Evolutionary conservation across 2,113 vertebrate genomes (phyloP).

Genomic region (Sorex fumeus): DNA sequence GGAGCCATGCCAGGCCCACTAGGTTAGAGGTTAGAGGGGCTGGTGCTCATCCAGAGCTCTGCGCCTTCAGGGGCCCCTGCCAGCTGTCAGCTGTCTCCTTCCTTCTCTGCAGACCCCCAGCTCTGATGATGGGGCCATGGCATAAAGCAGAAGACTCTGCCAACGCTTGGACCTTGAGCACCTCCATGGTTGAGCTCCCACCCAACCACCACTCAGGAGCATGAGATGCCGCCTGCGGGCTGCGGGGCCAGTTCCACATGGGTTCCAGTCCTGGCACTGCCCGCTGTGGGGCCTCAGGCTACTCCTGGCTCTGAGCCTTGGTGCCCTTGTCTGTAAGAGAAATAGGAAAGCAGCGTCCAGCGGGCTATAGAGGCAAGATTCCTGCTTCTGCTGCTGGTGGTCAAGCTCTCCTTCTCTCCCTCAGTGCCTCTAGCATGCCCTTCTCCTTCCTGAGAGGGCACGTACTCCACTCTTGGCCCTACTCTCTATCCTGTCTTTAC

Average conservation of each 20-base stretch:
- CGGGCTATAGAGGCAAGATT: background rate
- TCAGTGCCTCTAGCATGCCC: background rate
- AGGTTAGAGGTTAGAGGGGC: slow-evolving; percentile 56
- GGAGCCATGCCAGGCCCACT: background rate
- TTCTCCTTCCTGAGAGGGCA: background rate
- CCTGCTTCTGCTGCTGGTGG: background rate
- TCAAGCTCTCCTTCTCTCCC: background rate
- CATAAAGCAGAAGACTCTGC: background rate
- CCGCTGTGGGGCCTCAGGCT: too few species aligned
- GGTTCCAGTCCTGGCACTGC: background rate
- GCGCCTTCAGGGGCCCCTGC: background rate
- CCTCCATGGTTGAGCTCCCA: background rate
- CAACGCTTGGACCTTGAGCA: background rate
- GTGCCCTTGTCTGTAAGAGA: background rate
- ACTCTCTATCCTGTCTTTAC: background rate
- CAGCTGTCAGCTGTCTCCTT: background rate
- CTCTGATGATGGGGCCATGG: background rate
- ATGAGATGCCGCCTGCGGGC: background rate
- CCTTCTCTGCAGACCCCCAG: background rate
- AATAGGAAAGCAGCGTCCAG: background rate
- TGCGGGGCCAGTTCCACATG: background rate
- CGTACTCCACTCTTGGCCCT: background rate
- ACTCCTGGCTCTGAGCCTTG: background rate
- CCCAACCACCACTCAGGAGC: background rate
- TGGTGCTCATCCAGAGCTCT: background rate